phyloP scores from a whole-genome alignment of 53 echinoderm and acorn worm species.

The Temnopleurus reevesii region DNA sequence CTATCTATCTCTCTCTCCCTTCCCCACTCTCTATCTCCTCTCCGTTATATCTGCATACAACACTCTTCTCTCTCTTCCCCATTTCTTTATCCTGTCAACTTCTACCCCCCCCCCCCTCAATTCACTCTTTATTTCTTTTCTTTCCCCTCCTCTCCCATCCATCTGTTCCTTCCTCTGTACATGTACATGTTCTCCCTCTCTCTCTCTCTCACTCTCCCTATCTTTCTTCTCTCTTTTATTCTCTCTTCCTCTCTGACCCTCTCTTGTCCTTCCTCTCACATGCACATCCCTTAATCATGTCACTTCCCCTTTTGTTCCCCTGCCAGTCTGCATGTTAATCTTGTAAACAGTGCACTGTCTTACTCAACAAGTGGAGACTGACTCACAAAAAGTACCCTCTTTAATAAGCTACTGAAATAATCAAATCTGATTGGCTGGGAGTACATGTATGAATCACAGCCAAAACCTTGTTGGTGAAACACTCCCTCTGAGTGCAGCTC shows the following conservation, averaged over 20 bases:
- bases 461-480: no score
- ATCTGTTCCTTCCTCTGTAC: background rate
- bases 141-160: background rate
- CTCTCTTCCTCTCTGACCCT: background rate
- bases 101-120: no score
- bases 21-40: no score
- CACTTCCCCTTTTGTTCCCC: slow-evolving; percentile 18
- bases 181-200: background rate
- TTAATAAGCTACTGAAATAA: no score
- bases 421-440: no score
- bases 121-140: background rate
- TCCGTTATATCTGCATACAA: no score
- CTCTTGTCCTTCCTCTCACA: background rate
- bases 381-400: no score
- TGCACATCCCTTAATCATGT: slow-evolving; percentile 1
- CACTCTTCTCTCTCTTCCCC: no score
- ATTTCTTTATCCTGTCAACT: no score
- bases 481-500: background rate
- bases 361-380: background rate
- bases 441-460: no score
- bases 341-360: background rate
- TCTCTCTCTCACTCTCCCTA: background rate
- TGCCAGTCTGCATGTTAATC: background rate
- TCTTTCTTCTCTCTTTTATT: background rate
- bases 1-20: background rate